phyloP scores from a whole-genome alignment of 1,140 invertebrate genomes.

The Eupeodes corollae region DNA sequence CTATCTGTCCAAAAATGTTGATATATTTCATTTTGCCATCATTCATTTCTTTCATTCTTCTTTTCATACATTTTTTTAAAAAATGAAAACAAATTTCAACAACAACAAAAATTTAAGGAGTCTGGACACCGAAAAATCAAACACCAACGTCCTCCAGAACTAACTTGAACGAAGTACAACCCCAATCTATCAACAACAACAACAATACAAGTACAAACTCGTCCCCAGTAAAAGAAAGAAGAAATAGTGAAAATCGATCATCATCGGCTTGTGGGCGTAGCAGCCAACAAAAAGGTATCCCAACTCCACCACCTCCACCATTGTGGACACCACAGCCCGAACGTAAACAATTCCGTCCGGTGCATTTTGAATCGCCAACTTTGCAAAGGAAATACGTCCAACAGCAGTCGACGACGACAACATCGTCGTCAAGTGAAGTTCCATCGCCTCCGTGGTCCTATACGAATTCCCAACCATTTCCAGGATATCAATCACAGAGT shows the following conservation, averaged over 20 bases:
- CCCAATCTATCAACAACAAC: conserved; percentile 8
- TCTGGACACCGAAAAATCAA: conserved; percentile 31
- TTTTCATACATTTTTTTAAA: not conserved
- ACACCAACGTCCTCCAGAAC: conserved; percentile 25
- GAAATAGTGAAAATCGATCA: not conserved
- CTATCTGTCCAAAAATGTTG: no score
- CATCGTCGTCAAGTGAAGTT: conserved; percentile 1
- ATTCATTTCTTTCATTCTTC: not conserved
- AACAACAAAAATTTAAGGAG: conserved; percentile 13
- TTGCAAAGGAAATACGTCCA: conserved; percentile 42
- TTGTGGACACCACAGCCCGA: conserved; percentile 50
- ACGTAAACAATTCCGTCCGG: conserved; percentile 57
- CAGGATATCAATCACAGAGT: not conserved
- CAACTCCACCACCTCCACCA: conserved; percentile 40
- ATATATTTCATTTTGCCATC: not conserved
- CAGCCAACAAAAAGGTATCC: not conserved
- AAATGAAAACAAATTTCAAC: not conserved
- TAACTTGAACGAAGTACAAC: conserved; percentile 15
- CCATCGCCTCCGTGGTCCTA: conserved; percentile 22
- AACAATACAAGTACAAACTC: not conserved
- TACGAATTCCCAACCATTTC: conserved; percentile 6
- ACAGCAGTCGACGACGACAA: conserved; percentile 11
- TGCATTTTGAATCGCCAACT: conserved; percentile 62
- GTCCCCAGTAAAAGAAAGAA: not conserved
- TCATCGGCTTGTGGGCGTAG: not conserved